Conservation (phyloP, 2,888 invertebrate genomes). For the Agrochola circellaris region DNA sequence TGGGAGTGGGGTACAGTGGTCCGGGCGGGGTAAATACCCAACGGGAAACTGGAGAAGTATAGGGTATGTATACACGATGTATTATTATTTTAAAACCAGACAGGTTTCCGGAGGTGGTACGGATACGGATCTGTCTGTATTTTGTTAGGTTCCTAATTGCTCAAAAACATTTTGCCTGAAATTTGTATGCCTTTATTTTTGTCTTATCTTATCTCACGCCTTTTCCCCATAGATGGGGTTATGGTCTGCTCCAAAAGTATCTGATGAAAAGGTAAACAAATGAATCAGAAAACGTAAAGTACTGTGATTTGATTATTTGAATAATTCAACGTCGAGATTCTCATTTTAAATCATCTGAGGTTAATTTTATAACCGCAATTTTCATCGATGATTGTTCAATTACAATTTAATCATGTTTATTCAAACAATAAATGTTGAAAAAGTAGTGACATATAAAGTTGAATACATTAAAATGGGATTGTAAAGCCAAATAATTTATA, state of each 20-base stretch:
- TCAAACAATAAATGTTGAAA: not conserved
- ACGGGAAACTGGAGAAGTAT: conserved; percentile 43
- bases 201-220: not conserved
- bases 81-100: conserved; percentile 28
- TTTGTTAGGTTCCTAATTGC: conserved; percentile 10
- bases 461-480: too few relatives aligned
- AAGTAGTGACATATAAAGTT: not conserved
- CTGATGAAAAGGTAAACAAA: not conserved
- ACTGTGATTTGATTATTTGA: too few relatives aligned
- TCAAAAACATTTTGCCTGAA: not conserved
- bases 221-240: not conserved
- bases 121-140: not conserved
- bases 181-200: not conserved
- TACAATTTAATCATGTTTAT: not conserved
- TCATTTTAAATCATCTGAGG: too few relatives aligned
- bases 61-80: conserved; percentile 25
- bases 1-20: conserved; percentile 36
- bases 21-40: conserved; percentile 40
- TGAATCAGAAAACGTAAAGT: not conserved
- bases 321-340: too few relatives aligned
- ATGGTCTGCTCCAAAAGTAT: not conserved
- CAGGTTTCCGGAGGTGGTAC: conserved; percentile 6
- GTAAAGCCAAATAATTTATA: too few relatives aligned
- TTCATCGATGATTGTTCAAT: not conserved
- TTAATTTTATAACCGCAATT: not conserved